These are phyloP conservation scores for Lasaia peninsularis DNA, from an alignment of 1,140 invertebrate species.

Conservation along the genomic window DNA sequence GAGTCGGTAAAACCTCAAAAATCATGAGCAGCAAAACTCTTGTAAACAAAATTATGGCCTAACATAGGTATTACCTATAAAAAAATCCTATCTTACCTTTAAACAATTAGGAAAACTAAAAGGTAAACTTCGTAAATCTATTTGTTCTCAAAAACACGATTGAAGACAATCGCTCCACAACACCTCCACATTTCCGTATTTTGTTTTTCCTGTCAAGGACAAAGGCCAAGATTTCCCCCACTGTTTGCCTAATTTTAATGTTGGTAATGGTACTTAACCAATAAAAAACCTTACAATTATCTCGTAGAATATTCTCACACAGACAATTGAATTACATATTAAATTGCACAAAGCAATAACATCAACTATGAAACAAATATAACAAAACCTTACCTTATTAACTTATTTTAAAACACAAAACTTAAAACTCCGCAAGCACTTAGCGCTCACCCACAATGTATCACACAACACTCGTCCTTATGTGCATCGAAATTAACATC, in stretches of 20 bases:
- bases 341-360: slow-evolving; percentile 8
- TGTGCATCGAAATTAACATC: slow-evolving; percentile 47
- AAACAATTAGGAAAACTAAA: too few relatives aligned
- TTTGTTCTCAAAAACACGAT: neutral
- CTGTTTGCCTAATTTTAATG: neutral
- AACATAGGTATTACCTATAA: too few relatives aligned
- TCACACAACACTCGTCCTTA: slow-evolving; percentile 50
- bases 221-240: slow-evolving; percentile 4
- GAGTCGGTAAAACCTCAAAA: too few relatives aligned
- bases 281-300: slow-evolving; percentile 7
- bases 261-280: neutral
- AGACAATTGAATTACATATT: slow-evolving; percentile 7
- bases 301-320: neutral
- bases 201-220: slow-evolving; percentile 5
- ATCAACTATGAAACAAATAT: slow-evolving; percentile 12
- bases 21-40: too few relatives aligned
- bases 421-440: slow-evolving; percentile 27
- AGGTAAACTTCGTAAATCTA: neutral
- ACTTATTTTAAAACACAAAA: slow-evolving; percentile 46
- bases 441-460: slow-evolving; percentile 20
- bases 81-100: too few relatives aligned
- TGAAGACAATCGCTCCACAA: neutral
- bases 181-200: slow-evolving; percentile 1
- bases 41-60: too few relatives aligned
- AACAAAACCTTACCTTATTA: slow-evolving; percentile 46